Evolutionary conservation across 64 coral and sea anemone genomes (phyloP).

Genomic region (Pocillopora damicornis): DNA sequence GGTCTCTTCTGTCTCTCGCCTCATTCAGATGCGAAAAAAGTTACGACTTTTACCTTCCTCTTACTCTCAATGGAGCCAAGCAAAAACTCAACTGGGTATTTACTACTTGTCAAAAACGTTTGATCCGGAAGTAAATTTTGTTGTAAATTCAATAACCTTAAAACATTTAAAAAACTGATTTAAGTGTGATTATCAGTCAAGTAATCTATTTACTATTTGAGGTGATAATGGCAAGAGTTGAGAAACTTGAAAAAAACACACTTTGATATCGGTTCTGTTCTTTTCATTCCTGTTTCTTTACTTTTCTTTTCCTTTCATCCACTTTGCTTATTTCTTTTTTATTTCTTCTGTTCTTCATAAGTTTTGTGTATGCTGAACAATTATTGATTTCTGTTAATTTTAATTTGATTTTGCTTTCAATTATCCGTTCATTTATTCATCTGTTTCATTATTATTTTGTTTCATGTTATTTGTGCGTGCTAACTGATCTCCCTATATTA

Average conservation of each 20-base stretch:
- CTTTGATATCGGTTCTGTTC: neutral
- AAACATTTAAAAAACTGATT: no score
- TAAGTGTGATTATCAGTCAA: no score
- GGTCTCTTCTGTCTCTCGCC: conserved; percentile 85
- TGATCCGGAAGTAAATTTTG: neutral
- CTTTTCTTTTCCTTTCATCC: neutral
- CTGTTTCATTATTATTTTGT: no score
- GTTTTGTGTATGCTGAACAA: neutral
- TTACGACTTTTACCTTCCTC: conserved; percentile 31
- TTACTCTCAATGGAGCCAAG: conserved; percentile 10
- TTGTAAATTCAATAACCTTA: no score
- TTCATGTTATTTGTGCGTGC: no score
- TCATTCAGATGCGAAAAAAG: conserved; percentile 89
- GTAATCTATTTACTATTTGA: no score
- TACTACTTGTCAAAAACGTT: neutral
- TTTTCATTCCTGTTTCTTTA: neutral
- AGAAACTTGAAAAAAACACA: neutral
- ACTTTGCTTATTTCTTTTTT: neutral
- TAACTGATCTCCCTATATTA: no score
- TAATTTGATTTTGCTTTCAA: neutral
- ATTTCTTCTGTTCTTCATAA: neutral
- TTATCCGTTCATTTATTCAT: neutral
- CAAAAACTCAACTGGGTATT: conserved; percentile 43
- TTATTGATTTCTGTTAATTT: neutral
- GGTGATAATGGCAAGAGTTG: no score